Percentiles rank a stretch among this genome's conserved stretches.
phyloP scores from a whole-genome alignment of 2,113 vertebrate genomes.

The Rallus limicola region DNA sequence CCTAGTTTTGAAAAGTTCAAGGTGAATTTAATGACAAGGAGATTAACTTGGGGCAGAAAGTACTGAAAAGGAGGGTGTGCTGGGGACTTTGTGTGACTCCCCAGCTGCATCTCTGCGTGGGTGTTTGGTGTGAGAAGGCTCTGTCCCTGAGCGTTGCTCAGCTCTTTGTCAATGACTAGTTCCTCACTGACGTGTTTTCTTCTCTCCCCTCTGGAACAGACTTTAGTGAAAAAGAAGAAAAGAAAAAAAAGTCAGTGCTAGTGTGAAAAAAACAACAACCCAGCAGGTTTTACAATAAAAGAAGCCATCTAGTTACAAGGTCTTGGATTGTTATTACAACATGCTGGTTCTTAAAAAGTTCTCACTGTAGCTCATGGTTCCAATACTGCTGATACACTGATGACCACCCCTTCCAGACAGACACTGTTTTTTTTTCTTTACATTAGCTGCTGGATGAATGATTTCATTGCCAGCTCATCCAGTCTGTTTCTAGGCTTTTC shows the following conservation, averaged over 20 bases:
- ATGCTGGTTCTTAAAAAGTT: not conserved
- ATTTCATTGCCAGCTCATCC: not conserved
- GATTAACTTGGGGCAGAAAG: not conserved
- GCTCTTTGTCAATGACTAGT: not conserved
- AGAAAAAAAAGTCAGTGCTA: not conserved
- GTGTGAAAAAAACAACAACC: not conserved
- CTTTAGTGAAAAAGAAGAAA: not conserved
- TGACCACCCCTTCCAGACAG: not conserved
- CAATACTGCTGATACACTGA: not conserved
- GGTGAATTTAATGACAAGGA: not conserved
- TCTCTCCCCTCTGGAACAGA: not conserved
- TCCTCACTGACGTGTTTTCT: not conserved
- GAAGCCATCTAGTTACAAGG: not conserved
- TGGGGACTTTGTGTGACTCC: not conserved
- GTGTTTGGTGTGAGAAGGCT: not conserved
- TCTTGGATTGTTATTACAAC: not conserved
- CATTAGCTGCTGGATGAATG: not conserved
- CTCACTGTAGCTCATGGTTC: not conserved
- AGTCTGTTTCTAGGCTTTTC: not conserved
- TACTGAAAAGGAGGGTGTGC: not conserved
- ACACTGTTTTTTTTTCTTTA: not conserved
- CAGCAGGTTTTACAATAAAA: not conserved
- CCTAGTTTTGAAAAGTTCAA: not conserved
- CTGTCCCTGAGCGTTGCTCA: not conserved
- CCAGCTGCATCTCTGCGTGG: not conserved